These are phyloP conservation scores for Loripinus fragilis DNA, from an alignment of 2,888 invertebrate species.

Conservation along the genomic window DNA sequence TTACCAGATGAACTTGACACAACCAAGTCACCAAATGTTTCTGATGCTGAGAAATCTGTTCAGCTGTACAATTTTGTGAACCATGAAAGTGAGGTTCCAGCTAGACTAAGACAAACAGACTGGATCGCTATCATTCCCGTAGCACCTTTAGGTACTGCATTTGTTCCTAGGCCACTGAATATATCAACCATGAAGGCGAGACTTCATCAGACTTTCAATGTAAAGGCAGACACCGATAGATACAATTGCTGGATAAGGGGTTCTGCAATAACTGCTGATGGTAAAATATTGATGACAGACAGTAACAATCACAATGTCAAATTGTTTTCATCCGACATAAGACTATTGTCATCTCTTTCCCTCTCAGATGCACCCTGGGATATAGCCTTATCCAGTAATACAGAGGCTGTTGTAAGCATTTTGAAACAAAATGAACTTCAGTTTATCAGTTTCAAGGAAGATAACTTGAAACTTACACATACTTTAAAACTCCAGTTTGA, in stretches of 20 bases:
- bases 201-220: constrained; percentile 10
- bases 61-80: not conserved
- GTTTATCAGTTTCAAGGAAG: not conserved
- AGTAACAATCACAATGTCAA: constrained; percentile 11
- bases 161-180: not conserved
- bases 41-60: too few relatives aligned
- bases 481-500: constrained; percentile 3
- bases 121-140: not conserved
- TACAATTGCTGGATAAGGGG: constrained; percentile 13
- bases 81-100: not conserved
- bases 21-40: too few relatives aligned
- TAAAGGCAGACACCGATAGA: not conserved
- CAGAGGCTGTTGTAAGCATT: not conserved
- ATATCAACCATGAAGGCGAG: constrained; percentile 9
- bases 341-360: not conserved
- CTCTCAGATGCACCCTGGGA: constrained; percentile 14
- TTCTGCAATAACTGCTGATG: not conserved
- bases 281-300: not conserved
- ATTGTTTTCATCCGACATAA: not conserved
- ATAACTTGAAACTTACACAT: not conserved
- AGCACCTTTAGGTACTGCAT: not conserved
- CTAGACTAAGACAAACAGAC: not conserved
- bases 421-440: constrained; percentile 5
- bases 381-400: not conserved
- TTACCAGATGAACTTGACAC: not conserved